Conservation (phyloP, 2,888 invertebrate species). For the Eledone cirrhosa region DNA sequence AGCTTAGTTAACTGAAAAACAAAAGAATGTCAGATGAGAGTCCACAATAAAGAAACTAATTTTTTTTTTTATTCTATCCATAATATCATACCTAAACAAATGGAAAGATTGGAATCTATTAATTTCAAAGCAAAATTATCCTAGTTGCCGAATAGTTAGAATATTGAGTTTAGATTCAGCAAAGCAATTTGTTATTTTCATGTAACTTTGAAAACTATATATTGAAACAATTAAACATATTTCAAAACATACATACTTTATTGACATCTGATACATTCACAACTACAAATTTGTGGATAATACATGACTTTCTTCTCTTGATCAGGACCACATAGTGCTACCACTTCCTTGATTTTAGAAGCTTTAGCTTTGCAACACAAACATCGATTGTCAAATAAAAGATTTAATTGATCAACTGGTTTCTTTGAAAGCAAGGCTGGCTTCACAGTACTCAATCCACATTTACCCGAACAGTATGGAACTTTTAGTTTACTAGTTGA, state of each 20-base stretch:
- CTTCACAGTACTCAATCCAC: background rate
- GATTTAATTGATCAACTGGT: background rate
- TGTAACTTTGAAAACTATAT: too few species aligned
- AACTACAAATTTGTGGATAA: slow-evolving; percentile 23
- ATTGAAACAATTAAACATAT: too few species aligned
- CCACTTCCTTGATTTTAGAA: slow-evolving; percentile 16
- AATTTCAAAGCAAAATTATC: too few species aligned
- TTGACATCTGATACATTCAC: slow-evolving; percentile 19
- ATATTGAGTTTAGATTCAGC: too few species aligned
- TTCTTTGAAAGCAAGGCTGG: background rate
- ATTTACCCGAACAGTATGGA: slow-evolving; percentile 18
- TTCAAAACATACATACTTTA: background rate
- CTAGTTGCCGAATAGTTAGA: too few species aligned
- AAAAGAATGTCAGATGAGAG: too few species aligned
- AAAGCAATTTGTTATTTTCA: too few species aligned
- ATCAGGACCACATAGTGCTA: slow-evolving; percentile 11
- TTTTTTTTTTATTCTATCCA: too few species aligned
- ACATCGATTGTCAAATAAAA: background rate
- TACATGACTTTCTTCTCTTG: background rate
- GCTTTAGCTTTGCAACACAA: slow-evolving; percentile 1
- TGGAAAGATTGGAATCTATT: too few species aligned
- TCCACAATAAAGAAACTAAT: too few species aligned
- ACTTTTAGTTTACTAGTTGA: background rate
- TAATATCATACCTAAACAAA: too few species aligned
- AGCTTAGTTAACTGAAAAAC: too few species aligned